Base-by-base conservation (phyloP, 2,888 invertebrate genomes). In the Xylophagus ater region DNA sequence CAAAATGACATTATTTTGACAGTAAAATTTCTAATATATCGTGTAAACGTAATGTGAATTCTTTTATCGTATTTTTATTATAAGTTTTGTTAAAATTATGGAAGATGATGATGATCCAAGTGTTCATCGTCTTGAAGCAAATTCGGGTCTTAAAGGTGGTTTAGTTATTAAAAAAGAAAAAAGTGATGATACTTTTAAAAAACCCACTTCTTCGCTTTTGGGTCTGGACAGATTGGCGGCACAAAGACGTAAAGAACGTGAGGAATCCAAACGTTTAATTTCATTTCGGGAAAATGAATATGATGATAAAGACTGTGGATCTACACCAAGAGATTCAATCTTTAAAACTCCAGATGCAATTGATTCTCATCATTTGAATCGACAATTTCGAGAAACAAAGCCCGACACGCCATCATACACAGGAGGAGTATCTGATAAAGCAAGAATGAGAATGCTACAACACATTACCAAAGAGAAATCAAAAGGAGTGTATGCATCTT, bases 381-480 rank as follows among this genome's bases (percentile, higher is more conserved):
- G 84, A 32, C 80, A 85, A 58, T 86, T 92, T 55, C 74, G 94
- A 33, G 71, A 76, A 34, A 72, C 79, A 9, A 75, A 80, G 51
- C 81, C 82, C 53, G 94, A 96, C 66, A 94, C 94, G 1, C 96
- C 96, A 0, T 86, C 93, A 0, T 80, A 94, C 55, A 90, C 93
- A 0, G 94, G 93, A 4, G 94, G 94, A 4, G 82, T 94, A 15
- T 85, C 85, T 19, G 76, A 78, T 40, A 51, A 56, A 31, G 65
- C 65, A 0, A 70, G 79, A 40, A 76, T 80, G 51, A 73, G 85
- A 31, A 69, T 86, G 54, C 63, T 80, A 21, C 77, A 82, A 53
- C 69, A 82, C 45, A 66, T 78, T 31, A 67, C 72, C 46, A 69
- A 66, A 56, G 72, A 62, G 51, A 48, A 49, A 0, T 51, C 52